These are phyloP conservation scores for Chromoteleia sp. DNA, from an alignment of 2,888 invertebrate genomes.

Conservation along the genomic window DNA sequence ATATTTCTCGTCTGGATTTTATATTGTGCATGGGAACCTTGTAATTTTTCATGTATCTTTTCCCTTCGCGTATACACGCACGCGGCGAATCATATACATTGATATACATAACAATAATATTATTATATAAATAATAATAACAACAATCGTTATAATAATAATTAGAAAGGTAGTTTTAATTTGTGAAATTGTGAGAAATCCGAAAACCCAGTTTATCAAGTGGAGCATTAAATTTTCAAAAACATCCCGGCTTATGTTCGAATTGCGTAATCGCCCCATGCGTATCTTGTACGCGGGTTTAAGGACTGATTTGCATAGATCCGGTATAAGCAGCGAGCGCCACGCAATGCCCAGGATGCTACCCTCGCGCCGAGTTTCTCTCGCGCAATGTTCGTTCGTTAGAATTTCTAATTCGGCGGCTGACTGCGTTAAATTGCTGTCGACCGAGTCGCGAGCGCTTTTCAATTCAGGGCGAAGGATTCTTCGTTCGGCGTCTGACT, in stretches of 20 bases:
- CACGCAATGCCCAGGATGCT: constrained; percentile 31
- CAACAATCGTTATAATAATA: too few relatives aligned
- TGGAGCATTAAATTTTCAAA: constrained; percentile 31
- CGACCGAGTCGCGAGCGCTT: constrained; percentile 1
- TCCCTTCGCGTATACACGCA: too few relatives aligned
- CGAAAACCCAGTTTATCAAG: constrained; percentile 31
- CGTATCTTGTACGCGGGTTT: constrained; percentile 43
- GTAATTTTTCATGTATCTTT: too few relatives aligned
- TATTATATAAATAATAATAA: too few relatives aligned
- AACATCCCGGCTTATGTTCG: constrained; percentile 12
- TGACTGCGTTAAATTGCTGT: constrained; percentile 50
- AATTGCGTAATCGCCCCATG: constrained; percentile 32
- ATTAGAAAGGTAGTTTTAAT: background rate
- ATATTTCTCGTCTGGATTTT: too few relatives aligned
- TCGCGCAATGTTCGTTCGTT: constrained; percentile 73
- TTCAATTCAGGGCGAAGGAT: background rate
- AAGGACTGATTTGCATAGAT: constrained; percentile 62
- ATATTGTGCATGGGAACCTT: too few relatives aligned
- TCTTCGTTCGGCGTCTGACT: too few relatives aligned
- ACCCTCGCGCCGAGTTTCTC: constrained; percentile 34
- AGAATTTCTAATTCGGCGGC: constrained; percentile 77
- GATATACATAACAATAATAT: too few relatives aligned
- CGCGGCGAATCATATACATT: too few relatives aligned
- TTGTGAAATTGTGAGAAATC: background rate
- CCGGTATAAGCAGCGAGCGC: constrained; percentile 38